Base-by-base conservation (phyloP, 2,888 invertebrate genomes). In the Metellina segmentata region DNA sequence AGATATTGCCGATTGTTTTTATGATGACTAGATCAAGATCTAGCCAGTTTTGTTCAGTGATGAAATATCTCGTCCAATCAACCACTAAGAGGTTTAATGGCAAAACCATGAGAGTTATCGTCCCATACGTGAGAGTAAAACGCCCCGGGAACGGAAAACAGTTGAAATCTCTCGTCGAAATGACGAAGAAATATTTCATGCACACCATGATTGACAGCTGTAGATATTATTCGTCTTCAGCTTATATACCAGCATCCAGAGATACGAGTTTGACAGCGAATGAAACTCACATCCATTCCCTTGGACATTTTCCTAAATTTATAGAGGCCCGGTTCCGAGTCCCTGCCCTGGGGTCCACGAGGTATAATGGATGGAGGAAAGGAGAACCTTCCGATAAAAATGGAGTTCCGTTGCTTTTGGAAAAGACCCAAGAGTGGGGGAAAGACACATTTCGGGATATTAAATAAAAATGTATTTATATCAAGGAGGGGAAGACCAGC, bases 281-380 rank as follows among this genome's bases (percentile, higher is more conserved):
- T 61, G 69, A 69, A 61, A 71, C 83, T 51, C 61, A 34, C 34
- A 34, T 82, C 70, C 19, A 78, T 69, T 52, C 86, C 77, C 70
- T 86, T 19, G 86, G 86, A 49, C 52, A 86, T 70, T 70, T 78
- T 86, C 70, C 75, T 19, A 78, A 78, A 86, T 86, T 78, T 86
- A 86, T 86, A 77, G 82, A 61, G 49, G 19, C 61, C 71, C 8
- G 13, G 69, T 48, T 20, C 61, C 34, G 52, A 52, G 34, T 11
- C 8, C 61, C 34, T 86, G 78, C 78, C 78, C 69, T 49, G n/a
- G 49, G 49, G 51, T 69, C 51, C 51, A 11, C 34, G 86, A 69
- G 77, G 70, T 19, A 49, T 77, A 86, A 86, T 86, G 51, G 77
- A 86, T 70, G 51, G 78, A 52, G 53, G 34, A 85, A 61, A 85